Conservation (phyloP, 2,888 invertebrate genomes). For the Andrena chrysosceles region DNA sequence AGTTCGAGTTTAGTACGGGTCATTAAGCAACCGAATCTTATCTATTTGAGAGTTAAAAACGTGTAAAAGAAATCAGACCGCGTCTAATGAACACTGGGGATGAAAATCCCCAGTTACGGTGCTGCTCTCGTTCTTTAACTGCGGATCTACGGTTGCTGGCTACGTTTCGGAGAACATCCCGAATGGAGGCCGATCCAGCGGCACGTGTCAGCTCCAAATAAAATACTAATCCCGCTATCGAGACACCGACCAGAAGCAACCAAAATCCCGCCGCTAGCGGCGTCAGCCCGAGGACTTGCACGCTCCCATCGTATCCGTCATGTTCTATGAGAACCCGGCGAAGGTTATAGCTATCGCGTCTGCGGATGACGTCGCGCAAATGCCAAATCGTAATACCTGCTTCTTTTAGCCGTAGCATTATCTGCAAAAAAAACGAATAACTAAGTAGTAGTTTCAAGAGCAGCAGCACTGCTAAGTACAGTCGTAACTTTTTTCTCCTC, state of each 20-base stretch:
- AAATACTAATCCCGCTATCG: slow-evolving; percentile 73
- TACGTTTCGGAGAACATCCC: slow-evolving; percentile 26
- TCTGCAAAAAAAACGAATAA: slow-evolving; percentile 56
- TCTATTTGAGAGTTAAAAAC: too few relatives aligned
- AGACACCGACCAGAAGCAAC: slow-evolving; percentile 72
- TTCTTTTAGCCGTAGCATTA: slow-evolving; percentile 75
- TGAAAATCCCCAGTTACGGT: neutral
- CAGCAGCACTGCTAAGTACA: too few relatives aligned
- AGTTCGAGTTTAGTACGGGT: too few relatives aligned
- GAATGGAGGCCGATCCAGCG: slow-evolving; percentile 14
- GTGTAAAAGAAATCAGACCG: too few relatives aligned
- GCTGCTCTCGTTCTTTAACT: neutral
- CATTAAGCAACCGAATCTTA: too few relatives aligned
- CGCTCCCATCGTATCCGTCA: slow-evolving; percentile 68
- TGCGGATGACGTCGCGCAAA: slow-evolving; percentile 76
- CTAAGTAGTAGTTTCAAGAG: too few relatives aligned
- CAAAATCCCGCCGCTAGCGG: slow-evolving; percentile 80
- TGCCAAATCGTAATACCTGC: slow-evolving; percentile 76
- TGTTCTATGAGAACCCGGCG: slow-evolving; percentile 77
- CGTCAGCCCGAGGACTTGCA: slow-evolving; percentile 71
- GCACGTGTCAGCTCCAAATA: slow-evolving; percentile 71
- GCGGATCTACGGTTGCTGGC: slow-evolving; percentile 14
- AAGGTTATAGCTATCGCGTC: slow-evolving; percentile 71
- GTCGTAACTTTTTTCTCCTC: too few relatives aligned
- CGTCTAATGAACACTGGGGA: too few relatives aligned